Evolutionary conservation across 2,888 invertebrate species (phyloP).

Genomic region (Listrodromus nycthemerus): DNA sequence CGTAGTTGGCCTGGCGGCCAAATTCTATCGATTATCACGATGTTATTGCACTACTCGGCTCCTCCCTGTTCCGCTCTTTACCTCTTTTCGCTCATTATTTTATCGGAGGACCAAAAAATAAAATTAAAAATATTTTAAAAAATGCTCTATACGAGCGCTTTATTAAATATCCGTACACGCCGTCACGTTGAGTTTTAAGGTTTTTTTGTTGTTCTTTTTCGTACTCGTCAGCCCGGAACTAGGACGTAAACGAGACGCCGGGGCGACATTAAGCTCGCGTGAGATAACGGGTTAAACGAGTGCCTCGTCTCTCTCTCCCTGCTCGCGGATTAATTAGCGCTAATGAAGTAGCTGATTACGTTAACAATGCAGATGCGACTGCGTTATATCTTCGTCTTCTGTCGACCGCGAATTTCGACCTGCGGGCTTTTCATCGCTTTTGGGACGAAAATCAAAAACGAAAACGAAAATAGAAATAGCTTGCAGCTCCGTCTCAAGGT

Average conservation of each 20-base stretch:
- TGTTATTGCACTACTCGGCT: constrained; percentile 58
- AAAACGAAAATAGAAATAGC: neutral
- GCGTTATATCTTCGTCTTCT: constrained; percentile 8
- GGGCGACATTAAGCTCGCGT: constrained; percentile 55
- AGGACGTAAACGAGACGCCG: constrained; percentile 33
- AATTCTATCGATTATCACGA: constrained; percentile 64
- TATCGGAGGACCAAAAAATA: neutral
- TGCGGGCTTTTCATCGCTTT: constrained; percentile 3
- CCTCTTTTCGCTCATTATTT: neutral
- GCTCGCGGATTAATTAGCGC: constrained; percentile 62
- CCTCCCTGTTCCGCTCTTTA: constrained; percentile 9
- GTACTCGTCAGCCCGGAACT: neutral
- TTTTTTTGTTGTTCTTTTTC: constrained; percentile 4
- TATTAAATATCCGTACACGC: neutral
- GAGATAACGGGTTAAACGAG: constrained; percentile 51
- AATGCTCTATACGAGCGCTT: neutral
- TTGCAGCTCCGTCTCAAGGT: neutral
- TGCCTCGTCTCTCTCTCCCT: constrained; percentile 25
- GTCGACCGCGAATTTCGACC: too few species aligned
- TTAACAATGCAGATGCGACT: constrained; percentile 51
- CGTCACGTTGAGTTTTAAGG: neutral
- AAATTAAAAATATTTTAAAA: neutral
- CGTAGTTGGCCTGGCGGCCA: constrained; percentile 58
- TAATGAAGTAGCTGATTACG: constrained; percentile 63
- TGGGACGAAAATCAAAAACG: neutral